Base-by-base conservation (phyloP, 2,888 invertebrate species). In the Drosophila maculinotata region DNA sequence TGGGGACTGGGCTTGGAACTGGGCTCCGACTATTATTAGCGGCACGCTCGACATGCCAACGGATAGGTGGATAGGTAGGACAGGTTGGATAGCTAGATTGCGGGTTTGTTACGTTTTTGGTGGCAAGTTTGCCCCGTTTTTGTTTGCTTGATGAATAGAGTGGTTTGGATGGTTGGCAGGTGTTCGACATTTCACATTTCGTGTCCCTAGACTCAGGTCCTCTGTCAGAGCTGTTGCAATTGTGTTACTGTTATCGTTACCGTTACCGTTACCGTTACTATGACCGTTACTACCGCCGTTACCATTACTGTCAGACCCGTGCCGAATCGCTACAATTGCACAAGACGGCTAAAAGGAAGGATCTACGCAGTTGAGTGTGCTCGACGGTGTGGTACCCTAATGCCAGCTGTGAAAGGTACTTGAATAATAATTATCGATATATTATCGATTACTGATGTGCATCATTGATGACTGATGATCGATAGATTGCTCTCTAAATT, bases 31-130 rank as follows among this genome's bases (percentile, higher is more conserved):
- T 81, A 84, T 81, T 81, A 87, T 81, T 84, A 87, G 87, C 66
- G 69, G 52, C 85, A 87, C 85, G 81, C 81, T 87, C 59, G 71
- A 64, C 82, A 74, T 77, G 81, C 84, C 35, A 80, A 80, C 81
- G 65, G 14, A 17, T 42, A 12, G 41, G 17, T 12, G 25, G 8
- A 35, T 35, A 17, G 28, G 17, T 23, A n/a, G 38, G 20, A 10
- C 30, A 15, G 14, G 17, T n/a, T 20, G 30, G n/a, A 31, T 26
- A 26, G 12, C 15, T 20, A 4, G 17, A 38, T 38, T 17, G 17
- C 20, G 20, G 20, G 20, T 4, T 10, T 38, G 38, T 38, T 38
- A 17, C 10, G 7, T 3, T 10, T 3, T 8, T 10, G 7, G 6
- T 3, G 15, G 15, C 5, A 12, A 1, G 5, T 5, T 1, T 12